Percentiles rank a stretch among this genome's conserved stretches.
These are phyloP conservation scores for Barnardius zonarius DNA, from an alignment of 2,113 vertebrate genomes.

Conservation along the genomic window DNA sequence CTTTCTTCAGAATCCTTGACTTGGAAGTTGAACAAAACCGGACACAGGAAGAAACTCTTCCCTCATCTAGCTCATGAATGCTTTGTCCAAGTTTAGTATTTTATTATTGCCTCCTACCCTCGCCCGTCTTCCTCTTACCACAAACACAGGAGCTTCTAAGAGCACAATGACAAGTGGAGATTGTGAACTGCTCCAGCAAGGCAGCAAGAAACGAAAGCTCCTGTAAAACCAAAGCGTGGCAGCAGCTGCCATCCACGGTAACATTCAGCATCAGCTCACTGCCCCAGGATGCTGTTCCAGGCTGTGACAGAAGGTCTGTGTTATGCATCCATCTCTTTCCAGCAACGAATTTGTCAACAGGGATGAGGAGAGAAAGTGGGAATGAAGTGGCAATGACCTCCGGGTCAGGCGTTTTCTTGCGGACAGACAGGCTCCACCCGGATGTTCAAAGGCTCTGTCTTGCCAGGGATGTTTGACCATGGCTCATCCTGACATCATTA, in stretches of 20 bases:
- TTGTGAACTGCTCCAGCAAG: background rate
- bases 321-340: background rate
- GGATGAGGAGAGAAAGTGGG: background rate
- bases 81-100: background rate
- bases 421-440: background rate
- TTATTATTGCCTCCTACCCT: background rate
- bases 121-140: background rate
- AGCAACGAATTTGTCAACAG: background rate
- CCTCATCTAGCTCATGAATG: background rate
- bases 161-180: background rate
- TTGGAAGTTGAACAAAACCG: background rate
- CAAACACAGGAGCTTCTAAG: background rate
- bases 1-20: conserved; percentile 18
- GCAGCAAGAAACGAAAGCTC: background rate
- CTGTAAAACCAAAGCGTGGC: rapidly evolving
- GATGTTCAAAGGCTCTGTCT: background rate
- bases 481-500: background rate
- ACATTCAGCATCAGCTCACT: background rate
- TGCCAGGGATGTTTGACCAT: background rate
- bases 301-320: background rate
- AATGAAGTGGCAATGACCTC: background rate
- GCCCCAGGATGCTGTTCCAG: background rate
- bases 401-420: background rate
- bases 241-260: background rate
- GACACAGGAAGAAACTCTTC: background rate